phyloP scores from a whole-genome alignment of 2,888 invertebrate species.

The Athalia cordata region DNA sequence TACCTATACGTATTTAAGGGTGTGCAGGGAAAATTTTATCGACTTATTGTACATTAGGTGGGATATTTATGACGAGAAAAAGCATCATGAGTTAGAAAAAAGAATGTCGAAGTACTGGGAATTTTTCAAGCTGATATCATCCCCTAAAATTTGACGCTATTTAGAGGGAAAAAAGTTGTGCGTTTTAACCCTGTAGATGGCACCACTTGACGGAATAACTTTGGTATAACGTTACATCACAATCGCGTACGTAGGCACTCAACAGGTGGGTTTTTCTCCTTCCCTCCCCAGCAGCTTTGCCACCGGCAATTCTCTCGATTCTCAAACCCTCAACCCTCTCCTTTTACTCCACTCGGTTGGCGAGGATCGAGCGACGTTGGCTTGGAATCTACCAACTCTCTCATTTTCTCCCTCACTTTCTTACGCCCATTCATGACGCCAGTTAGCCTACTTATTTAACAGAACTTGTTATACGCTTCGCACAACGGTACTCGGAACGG shows the following conservation, averaged over 20 bases:
- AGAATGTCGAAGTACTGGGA: too few species aligned
- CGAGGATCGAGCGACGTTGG: too few species aligned
- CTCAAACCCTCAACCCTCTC: slow-evolving; percentile 41
- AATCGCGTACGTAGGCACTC: slow-evolving; percentile 5
- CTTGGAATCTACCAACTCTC: too few species aligned
- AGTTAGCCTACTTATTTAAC: slow-evolving; percentile 4
- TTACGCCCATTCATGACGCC: slow-evolving; percentile 43
- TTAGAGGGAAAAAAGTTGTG: too few species aligned
- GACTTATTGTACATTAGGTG: too few species aligned
- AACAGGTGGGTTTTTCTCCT: slow-evolving; percentile 35
- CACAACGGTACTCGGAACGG: slow-evolving; percentile 49
- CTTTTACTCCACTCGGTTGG: slow-evolving; percentile 12
- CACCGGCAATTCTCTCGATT: slow-evolving; percentile 11
- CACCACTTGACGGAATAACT: slow-evolving; percentile 20
- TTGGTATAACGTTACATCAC: not conserved
- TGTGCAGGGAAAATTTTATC: too few species aligned
- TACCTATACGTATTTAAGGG: too few species aligned
- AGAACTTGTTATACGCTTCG: not conserved
- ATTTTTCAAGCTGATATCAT: not conserved
- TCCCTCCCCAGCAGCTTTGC: not conserved
- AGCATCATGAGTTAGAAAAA: too few species aligned
- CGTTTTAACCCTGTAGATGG: slow-evolving; percentile 9
- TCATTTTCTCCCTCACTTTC: not conserved
- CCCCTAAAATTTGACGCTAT: too few species aligned
- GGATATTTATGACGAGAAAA: too few species aligned